These are phyloP conservation scores for Caradrina clavipalpis DNA, from an alignment of 2,888 invertebrate species.

Conservation along the genomic window DNA sequence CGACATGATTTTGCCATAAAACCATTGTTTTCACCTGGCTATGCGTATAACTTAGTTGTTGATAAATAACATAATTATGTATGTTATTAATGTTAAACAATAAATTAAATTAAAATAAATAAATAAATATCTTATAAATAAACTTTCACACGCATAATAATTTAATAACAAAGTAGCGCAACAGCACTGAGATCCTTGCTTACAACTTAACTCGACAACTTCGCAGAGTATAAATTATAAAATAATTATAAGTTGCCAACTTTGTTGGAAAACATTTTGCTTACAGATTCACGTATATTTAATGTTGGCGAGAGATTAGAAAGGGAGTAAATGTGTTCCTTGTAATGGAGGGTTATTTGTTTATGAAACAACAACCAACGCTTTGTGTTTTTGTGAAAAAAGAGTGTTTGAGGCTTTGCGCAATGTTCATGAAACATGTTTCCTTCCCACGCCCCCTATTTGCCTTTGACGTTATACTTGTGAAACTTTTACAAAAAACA, in stretches of 20 bases:
- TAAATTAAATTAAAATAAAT: too few species aligned
- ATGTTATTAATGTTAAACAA: too few species aligned
- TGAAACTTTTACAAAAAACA: background rate
- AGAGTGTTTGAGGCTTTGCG: conserved; percentile 6
- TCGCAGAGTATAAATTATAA: conserved; percentile 46
- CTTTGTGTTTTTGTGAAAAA: conserved; percentile 15
- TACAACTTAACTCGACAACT: conserved; percentile 51
- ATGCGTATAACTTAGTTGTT: too few species aligned
- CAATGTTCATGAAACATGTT: background rate
- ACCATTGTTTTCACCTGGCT: too few species aligned
- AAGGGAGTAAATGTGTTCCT: conserved; percentile 5
- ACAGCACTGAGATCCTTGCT: conserved; percentile 31
- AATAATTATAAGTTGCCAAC: conserved; percentile 63
- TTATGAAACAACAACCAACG: conserved; percentile 10
- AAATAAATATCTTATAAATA: too few species aligned
- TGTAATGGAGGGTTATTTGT: conserved; percentile 18
- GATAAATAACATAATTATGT: too few species aligned
- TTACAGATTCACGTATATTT: conserved; percentile 26
- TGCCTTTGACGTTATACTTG: background rate
- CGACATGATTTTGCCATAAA: too few species aligned
- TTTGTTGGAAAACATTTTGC: conserved; percentile 53
- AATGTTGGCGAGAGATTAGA: conserved; percentile 30
- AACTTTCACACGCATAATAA: conserved; percentile 39
- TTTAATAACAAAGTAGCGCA: conserved; percentile 35
- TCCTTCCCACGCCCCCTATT: conserved; percentile 12